Evolutionary conservation across 2,113 vertebrate genomes (phyloP).

Genomic region (Mixornis gularis): DNA sequence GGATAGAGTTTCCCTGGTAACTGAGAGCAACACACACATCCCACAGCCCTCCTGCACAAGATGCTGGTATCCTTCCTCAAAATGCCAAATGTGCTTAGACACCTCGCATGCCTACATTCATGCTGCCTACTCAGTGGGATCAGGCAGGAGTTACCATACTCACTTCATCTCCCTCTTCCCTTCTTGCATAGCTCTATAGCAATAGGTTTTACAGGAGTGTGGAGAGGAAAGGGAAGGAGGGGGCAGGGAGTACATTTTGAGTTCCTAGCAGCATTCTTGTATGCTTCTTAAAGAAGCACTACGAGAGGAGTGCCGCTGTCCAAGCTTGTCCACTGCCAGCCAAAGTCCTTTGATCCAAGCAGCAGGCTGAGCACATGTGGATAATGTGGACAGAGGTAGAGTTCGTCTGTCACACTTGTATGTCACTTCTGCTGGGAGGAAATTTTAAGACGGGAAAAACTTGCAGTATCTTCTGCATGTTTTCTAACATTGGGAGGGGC

Average conservation of each 20-base stretch:
- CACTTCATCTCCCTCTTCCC: background rate
- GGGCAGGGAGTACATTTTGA: background rate
- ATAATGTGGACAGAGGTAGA: background rate
- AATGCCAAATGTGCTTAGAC: conserved; percentile 15
- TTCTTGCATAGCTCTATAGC: background rate
- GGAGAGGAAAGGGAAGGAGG: background rate
- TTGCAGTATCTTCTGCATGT: background rate
- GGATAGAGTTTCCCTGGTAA: conserved; percentile 35
- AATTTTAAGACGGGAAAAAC: background rate
- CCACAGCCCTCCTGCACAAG: conserved; percentile 30
- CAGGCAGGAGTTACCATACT: background rate
- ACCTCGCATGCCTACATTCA: background rate
- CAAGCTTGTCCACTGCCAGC: background rate
- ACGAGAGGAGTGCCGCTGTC: background rate
- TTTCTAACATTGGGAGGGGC: background rate
- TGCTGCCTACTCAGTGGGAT: background rate
- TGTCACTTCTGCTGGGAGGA: background rate
- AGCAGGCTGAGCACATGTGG: background rate
- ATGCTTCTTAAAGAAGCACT: background rate
- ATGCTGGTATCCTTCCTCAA: background rate
- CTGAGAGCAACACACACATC: background rate
- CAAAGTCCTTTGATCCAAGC: background rate
- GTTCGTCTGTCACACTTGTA: background rate
- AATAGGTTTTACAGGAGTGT: background rate
- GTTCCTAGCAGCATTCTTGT: background rate